Evolutionary conservation across 2,888 invertebrate genomes (phyloP).

Genomic region (Pheosia gnoma): DNA sequence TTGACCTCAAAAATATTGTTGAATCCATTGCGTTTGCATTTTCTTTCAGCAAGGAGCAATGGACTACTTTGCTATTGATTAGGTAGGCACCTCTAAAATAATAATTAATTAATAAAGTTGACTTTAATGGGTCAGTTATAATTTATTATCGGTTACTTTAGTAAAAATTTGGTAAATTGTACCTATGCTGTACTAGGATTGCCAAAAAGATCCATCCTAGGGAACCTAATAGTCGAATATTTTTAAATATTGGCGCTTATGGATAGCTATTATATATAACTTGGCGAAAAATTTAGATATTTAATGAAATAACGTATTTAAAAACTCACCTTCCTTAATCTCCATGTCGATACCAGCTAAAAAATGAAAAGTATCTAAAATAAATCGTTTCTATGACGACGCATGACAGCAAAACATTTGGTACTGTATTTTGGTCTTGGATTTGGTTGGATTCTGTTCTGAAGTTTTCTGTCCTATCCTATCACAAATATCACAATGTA

Average conservation of each 20-base stretch:
- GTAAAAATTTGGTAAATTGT: too few species aligned
- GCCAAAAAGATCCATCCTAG: slow-evolving; percentile 26
- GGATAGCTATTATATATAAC: slow-evolving; percentile 1
- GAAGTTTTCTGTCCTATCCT: not conserved
- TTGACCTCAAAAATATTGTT: too few species aligned
- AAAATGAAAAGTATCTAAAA: slow-evolving; percentile 75
- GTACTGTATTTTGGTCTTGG: too few species aligned
- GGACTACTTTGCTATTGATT: too few species aligned
- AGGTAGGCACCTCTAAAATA: too few species aligned
- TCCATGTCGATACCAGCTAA: slow-evolving; percentile 79
- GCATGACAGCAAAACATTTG: slow-evolving; percentile 74
- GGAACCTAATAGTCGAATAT: slow-evolving; percentile 41
- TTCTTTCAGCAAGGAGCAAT: too few species aligned
- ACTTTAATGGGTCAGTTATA: too few species aligned
- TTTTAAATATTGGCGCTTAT: slow-evolving; percentile 32
- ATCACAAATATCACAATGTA: too few species aligned
- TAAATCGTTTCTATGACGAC: slow-evolving; percentile 82
- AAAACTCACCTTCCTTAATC: slow-evolving; percentile 73
- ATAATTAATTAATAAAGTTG: too few species aligned
- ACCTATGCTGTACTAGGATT: slow-evolving; percentile 13
- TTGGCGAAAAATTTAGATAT: slow-evolving; percentile 9
- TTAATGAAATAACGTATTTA: slow-evolving; percentile 31
- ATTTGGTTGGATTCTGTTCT: not conserved
- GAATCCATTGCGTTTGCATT: too few species aligned
- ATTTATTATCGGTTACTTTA: too few species aligned